phyloP scores from a whole-genome alignment of 1,140 invertebrate species.

The Ganaspis sp. region DNA sequence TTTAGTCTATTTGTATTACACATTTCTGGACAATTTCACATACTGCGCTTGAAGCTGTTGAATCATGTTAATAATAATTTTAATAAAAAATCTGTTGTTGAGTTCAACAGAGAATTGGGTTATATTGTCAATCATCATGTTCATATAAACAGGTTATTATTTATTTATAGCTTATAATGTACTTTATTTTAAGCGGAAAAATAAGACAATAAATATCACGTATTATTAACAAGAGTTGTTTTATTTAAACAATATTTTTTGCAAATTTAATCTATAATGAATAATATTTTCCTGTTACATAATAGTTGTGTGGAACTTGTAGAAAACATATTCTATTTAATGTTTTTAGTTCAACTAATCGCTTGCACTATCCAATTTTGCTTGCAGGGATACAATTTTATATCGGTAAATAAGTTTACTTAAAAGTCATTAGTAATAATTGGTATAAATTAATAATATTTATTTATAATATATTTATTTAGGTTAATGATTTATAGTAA shows the following conservation, averaged over 20 bases:
- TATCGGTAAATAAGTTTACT: not conserved
- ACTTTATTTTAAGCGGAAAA: too few species aligned
- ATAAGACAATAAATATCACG: too few species aligned
- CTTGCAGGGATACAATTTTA: not conserved
- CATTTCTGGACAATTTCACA: not conserved
- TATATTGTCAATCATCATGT: not conserved
- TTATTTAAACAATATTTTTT: too few species aligned
- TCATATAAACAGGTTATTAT: not conserved
- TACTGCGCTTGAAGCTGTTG: not conserved
- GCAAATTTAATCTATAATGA: too few species aligned
- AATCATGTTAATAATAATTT: conserved; percentile 23
- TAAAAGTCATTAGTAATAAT: not conserved
- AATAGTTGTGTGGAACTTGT: not conserved
- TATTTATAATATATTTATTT: too few species aligned
- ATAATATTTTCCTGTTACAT: not conserved
- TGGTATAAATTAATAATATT: too few species aligned
- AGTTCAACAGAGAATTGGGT: not conserved
- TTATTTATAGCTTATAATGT: not conserved
- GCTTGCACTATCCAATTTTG: not conserved
- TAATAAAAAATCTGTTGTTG: not conserved
- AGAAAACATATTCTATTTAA: not conserved
- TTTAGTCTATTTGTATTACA: conserved; percentile 23
- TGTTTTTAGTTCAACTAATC: not conserved
- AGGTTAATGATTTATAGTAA: too few species aligned
- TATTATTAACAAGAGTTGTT: too few species aligned